Percentiles rank a stretch among this genome's conserved stretches.
Evolutionary conservation across 2,888 invertebrate species (phyloP).

Genomic region (Apamea sordens): DNA sequence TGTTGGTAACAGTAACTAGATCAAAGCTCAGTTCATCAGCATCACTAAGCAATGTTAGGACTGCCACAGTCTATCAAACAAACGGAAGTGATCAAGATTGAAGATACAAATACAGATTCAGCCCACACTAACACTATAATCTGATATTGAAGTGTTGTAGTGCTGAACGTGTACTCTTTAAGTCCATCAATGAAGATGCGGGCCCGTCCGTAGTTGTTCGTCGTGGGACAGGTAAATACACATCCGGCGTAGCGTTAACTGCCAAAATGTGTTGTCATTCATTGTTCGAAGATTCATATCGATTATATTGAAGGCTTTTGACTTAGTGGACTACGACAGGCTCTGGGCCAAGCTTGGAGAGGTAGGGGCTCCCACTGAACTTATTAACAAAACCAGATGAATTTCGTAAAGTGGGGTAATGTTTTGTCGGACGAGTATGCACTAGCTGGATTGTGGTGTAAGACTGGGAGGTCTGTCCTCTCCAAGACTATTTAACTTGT

Average conservation of each 20-base stretch:
- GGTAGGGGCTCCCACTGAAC: background rate
- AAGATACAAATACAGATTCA: background rate
- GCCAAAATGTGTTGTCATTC: background rate
- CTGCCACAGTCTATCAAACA: conserved; percentile 19
- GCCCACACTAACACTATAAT: background rate
- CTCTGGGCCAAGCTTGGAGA: background rate
- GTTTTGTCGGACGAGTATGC: background rate
- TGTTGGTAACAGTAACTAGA: conserved; percentile 30
- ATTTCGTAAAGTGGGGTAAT: background rate
- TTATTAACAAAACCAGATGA: background rate
- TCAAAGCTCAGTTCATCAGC: conserved; percentile 38
- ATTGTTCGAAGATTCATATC: background rate
- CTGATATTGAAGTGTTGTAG: background rate
- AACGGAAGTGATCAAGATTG: background rate
- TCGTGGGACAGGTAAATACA: background rate
- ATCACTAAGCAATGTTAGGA: conserved; percentile 31
- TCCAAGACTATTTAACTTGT: background rate
- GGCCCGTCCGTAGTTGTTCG: background rate
- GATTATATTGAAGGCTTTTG: background rate
- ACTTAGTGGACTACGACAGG: background rate
- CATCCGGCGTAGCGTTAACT: background rate
- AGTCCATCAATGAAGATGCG: background rate
- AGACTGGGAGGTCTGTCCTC: background rate
- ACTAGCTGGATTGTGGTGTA: background rate
- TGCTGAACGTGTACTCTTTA: background rate